Conservation (phyloP, 2,888 invertebrate genomes). For the Brenthis hecate region DNA sequence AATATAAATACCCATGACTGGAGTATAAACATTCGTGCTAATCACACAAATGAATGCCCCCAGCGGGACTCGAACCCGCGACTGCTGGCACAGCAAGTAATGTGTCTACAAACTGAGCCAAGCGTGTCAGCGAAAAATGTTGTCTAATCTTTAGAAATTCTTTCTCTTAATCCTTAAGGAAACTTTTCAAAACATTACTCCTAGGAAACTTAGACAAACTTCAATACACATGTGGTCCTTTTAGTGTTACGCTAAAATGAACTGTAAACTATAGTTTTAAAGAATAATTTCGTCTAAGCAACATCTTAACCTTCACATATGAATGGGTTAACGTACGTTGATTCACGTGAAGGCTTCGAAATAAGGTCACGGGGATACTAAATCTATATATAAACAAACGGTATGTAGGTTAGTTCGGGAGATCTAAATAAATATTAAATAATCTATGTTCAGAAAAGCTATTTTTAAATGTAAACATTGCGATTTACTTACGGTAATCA, state of each 20-base stretch:
- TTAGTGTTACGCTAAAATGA: slow-evolving; percentile 26
- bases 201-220: slow-evolving; percentile 31
- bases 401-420: slow-evolving; percentile 1
- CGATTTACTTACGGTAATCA: no score
- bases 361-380: slow-evolving; percentile 42
- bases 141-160: slow-evolving; percentile 16
- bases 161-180: slow-evolving; percentile 15
- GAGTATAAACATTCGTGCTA: no score
- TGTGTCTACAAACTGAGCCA: no score
- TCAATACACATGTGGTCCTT: slow-evolving; percentile 28
- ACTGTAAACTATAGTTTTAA: slow-evolving; percentile 43
- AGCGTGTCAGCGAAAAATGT: not conserved
- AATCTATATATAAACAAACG: slow-evolving; percentile 25
- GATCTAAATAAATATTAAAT: slow-evolving; percentile 3
- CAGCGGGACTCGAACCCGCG: no score
- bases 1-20: no score
- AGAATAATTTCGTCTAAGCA: slow-evolving; percentile 41
- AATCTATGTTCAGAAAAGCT: no score
- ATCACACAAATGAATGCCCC: no score
- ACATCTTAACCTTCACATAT: slow-evolving; percentile 62
- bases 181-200: slow-evolving; percentile 28
- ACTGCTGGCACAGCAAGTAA: no score
- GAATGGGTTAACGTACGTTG: slow-evolving; percentile 62
- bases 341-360: slow-evolving; percentile 40
- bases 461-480: no score